These are phyloP conservation scores for Plotosus lineatus DNA, from an alignment of 2,113 vertebrate genomes.

Conservation along the genomic window DNA sequence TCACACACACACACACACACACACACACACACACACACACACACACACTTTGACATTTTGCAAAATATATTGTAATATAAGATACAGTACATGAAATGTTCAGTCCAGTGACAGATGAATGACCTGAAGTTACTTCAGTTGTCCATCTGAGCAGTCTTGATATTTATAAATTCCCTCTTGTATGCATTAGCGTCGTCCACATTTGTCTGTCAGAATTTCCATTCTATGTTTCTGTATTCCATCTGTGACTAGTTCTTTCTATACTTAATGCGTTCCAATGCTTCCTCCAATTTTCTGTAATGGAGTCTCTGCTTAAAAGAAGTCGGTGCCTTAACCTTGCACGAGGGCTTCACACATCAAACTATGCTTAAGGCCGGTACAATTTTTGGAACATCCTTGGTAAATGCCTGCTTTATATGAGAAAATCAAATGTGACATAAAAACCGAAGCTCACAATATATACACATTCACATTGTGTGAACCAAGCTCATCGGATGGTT, in stretches of 20 bases:
- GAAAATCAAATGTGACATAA: no score
- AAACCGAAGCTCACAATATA: no score
- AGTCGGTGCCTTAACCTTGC: no score
- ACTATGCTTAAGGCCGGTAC: no score
- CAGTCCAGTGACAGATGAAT: constrained; percentile 16
- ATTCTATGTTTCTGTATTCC: not conserved
- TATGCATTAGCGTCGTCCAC: not conserved
- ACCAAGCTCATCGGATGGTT: no score
- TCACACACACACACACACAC: not conserved
- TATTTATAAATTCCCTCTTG: not conserved
- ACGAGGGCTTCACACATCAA: no score
- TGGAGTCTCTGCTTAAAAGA: constrained; percentile 3
- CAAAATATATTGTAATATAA: not conserved
- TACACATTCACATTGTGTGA: no score
- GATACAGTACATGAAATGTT: not conserved
- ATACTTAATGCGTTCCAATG: not conserved
- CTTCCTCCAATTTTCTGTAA: not conserved
- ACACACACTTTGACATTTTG: not conserved
- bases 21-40: not conserved
- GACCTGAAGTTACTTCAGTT: constrained; percentile 3
- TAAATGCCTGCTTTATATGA: no score
- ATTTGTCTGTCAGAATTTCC: not conserved
- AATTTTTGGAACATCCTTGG: no score
- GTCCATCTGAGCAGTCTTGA: not conserved
- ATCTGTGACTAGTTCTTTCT: not conserved